A percentile compares a stretch with the other conserved stretches of the same genome.
These are phyloP conservation scores for Ptilonorhynchus violaceus DNA, from an alignment of 2,113 vertebrate genomes.

Conservation along the genomic window DNA sequence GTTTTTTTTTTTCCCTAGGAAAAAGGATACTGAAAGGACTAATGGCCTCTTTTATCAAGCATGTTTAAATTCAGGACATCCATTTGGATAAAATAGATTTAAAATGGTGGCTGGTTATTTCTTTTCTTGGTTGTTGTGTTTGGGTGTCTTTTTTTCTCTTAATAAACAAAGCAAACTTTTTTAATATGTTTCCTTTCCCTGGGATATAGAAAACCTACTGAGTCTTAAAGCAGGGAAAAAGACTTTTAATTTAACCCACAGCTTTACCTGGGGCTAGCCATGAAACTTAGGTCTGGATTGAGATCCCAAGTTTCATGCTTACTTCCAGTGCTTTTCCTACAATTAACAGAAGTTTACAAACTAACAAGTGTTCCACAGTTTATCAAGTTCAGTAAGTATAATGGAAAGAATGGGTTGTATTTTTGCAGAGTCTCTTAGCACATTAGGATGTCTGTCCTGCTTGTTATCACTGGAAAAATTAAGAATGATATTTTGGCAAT, in stretches of 20 bases:
- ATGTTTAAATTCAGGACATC: neutral
- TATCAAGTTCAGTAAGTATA: neutral
- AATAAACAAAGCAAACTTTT: neutral
- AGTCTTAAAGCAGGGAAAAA: neutral
- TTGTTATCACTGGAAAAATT: neutral
- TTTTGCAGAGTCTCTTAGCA: neutral
- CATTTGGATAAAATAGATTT: neutral
- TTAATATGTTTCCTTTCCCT: neutral
- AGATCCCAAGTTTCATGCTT: neutral
- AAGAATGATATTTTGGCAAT: neutral
- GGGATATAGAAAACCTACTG: neutral
- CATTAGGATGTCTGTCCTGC: neutral
- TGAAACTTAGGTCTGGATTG: neutral
- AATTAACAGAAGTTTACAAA: neutral
- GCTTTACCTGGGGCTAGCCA: neutral
- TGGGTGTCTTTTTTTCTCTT: neutral
- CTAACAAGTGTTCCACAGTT: neutral
- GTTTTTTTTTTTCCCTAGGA: neutral
- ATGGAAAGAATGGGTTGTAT: neutral
- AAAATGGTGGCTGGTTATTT: neutral
- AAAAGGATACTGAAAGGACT: neutral
- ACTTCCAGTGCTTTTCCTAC: neutral
- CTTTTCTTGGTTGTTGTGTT: neutral
- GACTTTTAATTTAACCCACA: neutral
- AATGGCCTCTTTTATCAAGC: neutral